These are phyloP conservation scores for Centropristis striata DNA, from an alignment of 2,113 vertebrate genomes.

Conservation along the genomic window DNA sequence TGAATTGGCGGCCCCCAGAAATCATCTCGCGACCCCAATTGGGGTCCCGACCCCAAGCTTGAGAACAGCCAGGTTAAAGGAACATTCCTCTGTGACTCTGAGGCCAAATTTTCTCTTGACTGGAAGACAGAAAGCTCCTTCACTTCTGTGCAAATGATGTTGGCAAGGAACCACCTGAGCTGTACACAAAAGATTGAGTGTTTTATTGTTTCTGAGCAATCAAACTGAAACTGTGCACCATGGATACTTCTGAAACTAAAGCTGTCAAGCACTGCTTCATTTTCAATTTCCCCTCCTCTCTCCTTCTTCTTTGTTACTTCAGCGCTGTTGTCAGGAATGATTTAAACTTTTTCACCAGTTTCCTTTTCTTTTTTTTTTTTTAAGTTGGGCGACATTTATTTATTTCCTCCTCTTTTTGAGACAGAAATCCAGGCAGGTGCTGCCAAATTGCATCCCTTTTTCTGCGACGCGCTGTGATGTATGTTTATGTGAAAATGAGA, in stretches of 20 bases:
- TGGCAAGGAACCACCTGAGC: not conserved
- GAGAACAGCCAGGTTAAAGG: constrained; percentile 21
- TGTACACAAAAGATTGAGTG: constrained; percentile 9
- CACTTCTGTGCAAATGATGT: not conserved
- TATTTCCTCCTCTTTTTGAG: constrained; percentile 36
- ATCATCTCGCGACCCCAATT: too few species aligned
- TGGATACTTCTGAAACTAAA: constrained; percentile 35
- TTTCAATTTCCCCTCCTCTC: constrained; percentile 34
- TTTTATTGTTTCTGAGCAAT: constrained; percentile 48
- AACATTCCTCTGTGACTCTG: not conserved
- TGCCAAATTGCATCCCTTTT: constrained; percentile 51
- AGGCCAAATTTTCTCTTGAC: constrained; percentile 26
- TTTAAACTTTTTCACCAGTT: constrained; percentile 44
- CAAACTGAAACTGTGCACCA: constrained; percentile 25
- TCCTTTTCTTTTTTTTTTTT: constrained; percentile 47
- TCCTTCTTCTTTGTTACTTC: constrained; percentile 25
- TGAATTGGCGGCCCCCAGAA: too few species aligned
- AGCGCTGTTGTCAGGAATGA: constrained; percentile 37
- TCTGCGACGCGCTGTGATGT: constrained; percentile 47
- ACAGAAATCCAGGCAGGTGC: constrained; percentile 44
- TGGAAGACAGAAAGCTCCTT: constrained; percentile 9
- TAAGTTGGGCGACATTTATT: constrained; percentile 2
- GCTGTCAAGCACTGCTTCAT: constrained; percentile 57
- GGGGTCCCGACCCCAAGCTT: too few species aligned
- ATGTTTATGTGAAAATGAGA: constrained; percentile 63